Base-by-base conservation (phyloP, 2,888 invertebrate genomes). In the Hypomecis atomaria region DNA sequence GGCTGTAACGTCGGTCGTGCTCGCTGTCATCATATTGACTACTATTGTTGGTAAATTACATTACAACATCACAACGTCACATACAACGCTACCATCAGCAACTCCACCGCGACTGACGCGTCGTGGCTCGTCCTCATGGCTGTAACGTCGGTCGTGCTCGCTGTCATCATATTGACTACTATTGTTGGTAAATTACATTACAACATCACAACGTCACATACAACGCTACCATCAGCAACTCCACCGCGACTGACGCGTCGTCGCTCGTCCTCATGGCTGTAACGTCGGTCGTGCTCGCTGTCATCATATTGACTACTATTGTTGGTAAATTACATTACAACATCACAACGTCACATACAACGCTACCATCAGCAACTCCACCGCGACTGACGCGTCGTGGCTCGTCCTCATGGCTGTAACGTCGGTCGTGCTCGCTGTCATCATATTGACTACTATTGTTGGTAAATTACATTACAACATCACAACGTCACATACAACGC, bases 391-490 rank as follows among this genome's bases (percentile, higher is more conserved):
- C 84, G 94, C 94, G 77, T 93, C 95, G 83, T 94, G 94, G 82
- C 93, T 96, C 86, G 94, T 96, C 82, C 94, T 96, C 88, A 96
- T 97, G 95, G 95, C 95, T 73, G 94, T 95, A 76, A 95, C 96
- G 72, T 96, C 97, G 72, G 95, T 97, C 80, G 94, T 97, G 73
- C 94, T 98, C 67, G 97, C 97, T 54, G 94, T 98, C 79, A 96
- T 99, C 94, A 99, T 99, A 85, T 94, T 99, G 78, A 95, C 97
- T 83, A 99, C 98, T 76, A 96, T 99, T 85, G 95, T 99, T 84
- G 99, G 99, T 96, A 92, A 97, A 96, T 43, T 11, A 5, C 10
- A 5, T 5, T n/a, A 6, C 7, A 1, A 48, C 48, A 34, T 47
- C 6, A 4, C 23, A 23, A 23, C 23, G 23, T 23, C 23, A 23